Evolutionary conservation across 2,113 vertebrate genomes (phyloP).

Genomic region (Mormoops blainvillei): DNA sequence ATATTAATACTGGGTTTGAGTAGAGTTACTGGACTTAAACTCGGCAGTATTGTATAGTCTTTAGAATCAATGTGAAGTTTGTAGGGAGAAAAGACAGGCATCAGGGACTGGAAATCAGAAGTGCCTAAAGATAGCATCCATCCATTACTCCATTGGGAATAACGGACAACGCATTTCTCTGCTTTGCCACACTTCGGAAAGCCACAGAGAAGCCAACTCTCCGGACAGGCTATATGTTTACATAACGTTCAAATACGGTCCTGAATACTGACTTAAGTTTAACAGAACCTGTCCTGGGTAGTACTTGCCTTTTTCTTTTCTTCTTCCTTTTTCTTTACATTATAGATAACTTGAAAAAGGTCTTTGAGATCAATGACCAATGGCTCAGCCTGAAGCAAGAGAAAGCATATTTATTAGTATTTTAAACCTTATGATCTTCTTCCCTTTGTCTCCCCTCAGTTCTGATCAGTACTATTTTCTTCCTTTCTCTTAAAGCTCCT

Average conservation of each 20-base stretch:
- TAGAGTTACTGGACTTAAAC: background rate
- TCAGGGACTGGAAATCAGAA: background rate
- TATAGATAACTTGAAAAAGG: slow-evolving; percentile 96
- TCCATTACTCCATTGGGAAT: background rate
- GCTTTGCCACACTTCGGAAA: background rate
- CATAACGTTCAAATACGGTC: background rate
- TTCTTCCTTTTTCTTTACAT: slow-evolving; percentile 91
- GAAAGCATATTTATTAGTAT: background rate
- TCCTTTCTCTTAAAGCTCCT: background rate
- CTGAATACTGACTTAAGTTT: background rate
- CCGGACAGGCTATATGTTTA: background rate
- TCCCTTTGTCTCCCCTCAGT: background rate
- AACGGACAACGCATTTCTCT: background rate
- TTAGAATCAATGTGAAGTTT: background rate
- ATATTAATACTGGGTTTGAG: background rate
- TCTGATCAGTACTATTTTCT: background rate
- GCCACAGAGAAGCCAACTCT: background rate
- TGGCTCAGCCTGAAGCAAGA: slow-evolving; percentile 88
- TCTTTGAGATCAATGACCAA: slow-evolving; percentile 96
- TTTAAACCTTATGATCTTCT: background rate
- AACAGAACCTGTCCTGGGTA: background rate
- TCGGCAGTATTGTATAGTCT: background rate
- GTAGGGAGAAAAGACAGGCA: background rate
- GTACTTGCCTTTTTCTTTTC: slow-evolving; percentile 86
- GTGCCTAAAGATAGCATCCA: background rate